phyloP scores from a whole-genome alignment of 2,113 vertebrate genomes.

The Odontophorus gujanensis region DNA sequence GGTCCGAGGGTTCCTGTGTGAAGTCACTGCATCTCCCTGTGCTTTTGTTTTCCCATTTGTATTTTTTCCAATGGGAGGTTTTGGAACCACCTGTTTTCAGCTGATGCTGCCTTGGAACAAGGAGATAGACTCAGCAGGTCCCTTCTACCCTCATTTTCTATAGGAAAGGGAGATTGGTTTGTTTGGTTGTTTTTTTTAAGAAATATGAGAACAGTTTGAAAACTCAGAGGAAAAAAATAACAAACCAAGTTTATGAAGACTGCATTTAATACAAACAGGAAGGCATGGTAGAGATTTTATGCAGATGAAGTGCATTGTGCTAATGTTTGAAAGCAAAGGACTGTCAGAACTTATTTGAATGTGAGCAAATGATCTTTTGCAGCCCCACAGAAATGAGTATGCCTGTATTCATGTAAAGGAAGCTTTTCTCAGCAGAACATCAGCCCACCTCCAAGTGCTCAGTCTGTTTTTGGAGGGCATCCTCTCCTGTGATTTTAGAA shows the following conservation, averaged over 20 bases:
- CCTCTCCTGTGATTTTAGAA: not conserved
- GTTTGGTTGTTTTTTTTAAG: not conserved
- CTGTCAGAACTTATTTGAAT: not conserved
- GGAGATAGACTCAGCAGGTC: not conserved
- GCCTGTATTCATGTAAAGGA: not conserved
- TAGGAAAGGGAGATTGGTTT: not conserved
- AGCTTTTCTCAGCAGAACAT: not conserved
- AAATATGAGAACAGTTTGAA: not conserved
- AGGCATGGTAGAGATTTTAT: not conserved
- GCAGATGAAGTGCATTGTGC: not conserved
- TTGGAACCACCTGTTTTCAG: not conserved
- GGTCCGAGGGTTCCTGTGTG: not conserved
- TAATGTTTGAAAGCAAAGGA: not conserved
- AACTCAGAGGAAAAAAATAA: not conserved
- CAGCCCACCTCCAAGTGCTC: not conserved
- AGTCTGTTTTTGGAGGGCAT: not conserved
- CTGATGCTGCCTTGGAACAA: not conserved
- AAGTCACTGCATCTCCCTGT: not conserved
- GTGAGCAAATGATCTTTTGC: not conserved
- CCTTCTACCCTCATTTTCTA: not conserved
- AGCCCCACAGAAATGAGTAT: not conserved
- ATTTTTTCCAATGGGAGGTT: not conserved
- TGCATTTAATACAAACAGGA: not conserved
- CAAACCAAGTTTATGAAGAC: not conserved
- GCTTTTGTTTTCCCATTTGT: not conserved